Percentiles rank a stretch among this genome's conserved stretches.
Conservation (phyloP, 2,888 invertebrate species). For the Coenonympha arcania region DNA sequence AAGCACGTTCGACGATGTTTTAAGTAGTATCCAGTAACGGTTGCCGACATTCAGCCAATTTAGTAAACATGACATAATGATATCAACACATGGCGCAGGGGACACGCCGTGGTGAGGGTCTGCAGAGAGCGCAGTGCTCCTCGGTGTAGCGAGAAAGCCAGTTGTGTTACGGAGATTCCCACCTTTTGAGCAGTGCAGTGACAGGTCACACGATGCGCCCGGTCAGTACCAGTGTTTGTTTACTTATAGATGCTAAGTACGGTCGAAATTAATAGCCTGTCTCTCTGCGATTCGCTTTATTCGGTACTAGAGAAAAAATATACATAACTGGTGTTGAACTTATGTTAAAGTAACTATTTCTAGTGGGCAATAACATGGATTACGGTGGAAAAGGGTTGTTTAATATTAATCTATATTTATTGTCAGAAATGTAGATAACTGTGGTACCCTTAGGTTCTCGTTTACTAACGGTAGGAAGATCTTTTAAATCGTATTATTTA, state of each 20-base stretch:
- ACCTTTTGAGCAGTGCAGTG: conserved; percentile 31
- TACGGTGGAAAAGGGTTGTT: no score
- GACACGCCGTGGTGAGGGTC: conserved; percentile 28
- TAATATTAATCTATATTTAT: no score
- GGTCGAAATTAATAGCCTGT: not conserved
- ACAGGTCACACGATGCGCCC: conserved; percentile 49
- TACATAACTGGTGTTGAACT: no score
- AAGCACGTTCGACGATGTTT: not conserved
- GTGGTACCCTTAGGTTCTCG: no score
- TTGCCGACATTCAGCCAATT: conserved; percentile 26
- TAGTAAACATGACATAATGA: conserved; percentile 36
- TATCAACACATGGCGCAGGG: conserved; percentile 32
- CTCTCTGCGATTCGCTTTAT: no score
- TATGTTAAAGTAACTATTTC: no score
- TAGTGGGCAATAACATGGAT: no score
- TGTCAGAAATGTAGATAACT: no score
- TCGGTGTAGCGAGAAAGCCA: conserved; percentile 38
- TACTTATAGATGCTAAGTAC: conserved; percentile 11
- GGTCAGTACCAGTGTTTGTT: conserved; percentile 56
- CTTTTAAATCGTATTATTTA: no score
- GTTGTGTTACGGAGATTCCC: conserved; percentile 43
- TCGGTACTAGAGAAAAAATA: no score
- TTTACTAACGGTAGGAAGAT: no score
- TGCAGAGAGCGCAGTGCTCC: conserved; percentile 33
- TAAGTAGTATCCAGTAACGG: conserved; percentile 18